Conservation (phyloP, 2,888 invertebrate species). For the Acleris literana region DNA sequence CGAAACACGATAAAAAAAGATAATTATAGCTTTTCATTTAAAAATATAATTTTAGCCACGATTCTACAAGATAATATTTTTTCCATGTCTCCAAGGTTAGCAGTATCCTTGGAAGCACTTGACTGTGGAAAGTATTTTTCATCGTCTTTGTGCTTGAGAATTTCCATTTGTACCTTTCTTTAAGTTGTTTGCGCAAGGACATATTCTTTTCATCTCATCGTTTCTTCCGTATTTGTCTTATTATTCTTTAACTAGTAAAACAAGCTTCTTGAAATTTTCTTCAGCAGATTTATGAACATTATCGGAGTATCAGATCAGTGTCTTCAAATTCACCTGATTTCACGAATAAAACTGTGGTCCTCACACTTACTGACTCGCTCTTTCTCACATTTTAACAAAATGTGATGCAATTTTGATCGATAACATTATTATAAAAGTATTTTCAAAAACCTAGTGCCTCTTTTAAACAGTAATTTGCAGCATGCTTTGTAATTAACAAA, state of each 20-base stretch:
- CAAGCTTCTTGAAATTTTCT: too few relatives aligned
- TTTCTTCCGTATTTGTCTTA: neutral
- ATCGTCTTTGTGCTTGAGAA: neutral
- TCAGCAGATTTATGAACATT: too few relatives aligned
- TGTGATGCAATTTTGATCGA: too few relatives aligned
- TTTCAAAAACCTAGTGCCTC: too few relatives aligned
- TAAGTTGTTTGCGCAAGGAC: neutral
- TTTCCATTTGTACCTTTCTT: neutral
- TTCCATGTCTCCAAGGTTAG: slow-evolving; percentile 8
- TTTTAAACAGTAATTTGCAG: neutral
- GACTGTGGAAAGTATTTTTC: neutral
- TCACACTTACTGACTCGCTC: too few relatives aligned
- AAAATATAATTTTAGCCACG: neutral
- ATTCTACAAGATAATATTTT: neutral
- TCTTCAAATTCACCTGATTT: too few relatives aligned
- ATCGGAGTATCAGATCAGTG: too few relatives aligned
- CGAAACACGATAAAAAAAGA: too few relatives aligned
- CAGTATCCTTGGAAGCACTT: slow-evolving; percentile 4
- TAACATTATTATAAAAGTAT: too few relatives aligned
- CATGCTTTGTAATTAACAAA: slow-evolving; percentile 10
- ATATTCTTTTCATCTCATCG: neutral
- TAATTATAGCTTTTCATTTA: too few relatives aligned
- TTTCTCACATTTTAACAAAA: too few relatives aligned
- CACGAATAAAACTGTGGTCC: too few relatives aligned
- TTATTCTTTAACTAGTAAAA: neutral